Conservation (phyloP, 2,113 vertebrate genomes). For the Eidolon helvum region DNA sequence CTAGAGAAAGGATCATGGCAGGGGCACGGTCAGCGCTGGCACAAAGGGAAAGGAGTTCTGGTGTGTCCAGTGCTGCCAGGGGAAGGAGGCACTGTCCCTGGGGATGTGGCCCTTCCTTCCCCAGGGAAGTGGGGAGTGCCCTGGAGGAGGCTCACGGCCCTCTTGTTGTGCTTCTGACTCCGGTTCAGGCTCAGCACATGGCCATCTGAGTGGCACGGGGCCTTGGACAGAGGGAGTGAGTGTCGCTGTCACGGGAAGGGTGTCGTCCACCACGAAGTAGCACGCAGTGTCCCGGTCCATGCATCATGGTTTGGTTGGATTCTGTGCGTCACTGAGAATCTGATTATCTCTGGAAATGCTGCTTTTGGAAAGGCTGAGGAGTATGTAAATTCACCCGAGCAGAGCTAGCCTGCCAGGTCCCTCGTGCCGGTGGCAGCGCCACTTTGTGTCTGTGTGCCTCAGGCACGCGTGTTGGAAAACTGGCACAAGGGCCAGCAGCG, state of each 20-base stretch:
- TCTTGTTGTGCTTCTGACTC: fast-evolving
- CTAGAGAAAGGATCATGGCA: neutral
- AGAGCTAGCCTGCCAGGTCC: neutral
- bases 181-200: fast-evolving
- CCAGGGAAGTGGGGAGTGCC: fast-evolving
- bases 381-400: too few species aligned
- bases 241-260: fast-evolving
- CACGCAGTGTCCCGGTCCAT: neutral
- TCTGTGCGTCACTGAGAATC: neutral
- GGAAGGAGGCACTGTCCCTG: neutral
- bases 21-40: neutral
- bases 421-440: neutral
- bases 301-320: neutral
- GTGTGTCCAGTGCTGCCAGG: neutral
- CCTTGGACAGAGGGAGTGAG: neutral
- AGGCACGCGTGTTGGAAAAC: neutral
- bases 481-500: neutral
- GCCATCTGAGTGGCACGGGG: neutral
- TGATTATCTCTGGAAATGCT: neutral
- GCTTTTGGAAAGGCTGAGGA: neutral
- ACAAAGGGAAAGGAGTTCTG: neutral
- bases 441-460: neutral
- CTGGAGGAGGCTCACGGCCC: fast-evolving
- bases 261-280: neutral
- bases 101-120: neutral